Evolutionary conservation across 2,113 vertebrate genomes (phyloP).

Genomic region (Scolopax mira): DNA sequence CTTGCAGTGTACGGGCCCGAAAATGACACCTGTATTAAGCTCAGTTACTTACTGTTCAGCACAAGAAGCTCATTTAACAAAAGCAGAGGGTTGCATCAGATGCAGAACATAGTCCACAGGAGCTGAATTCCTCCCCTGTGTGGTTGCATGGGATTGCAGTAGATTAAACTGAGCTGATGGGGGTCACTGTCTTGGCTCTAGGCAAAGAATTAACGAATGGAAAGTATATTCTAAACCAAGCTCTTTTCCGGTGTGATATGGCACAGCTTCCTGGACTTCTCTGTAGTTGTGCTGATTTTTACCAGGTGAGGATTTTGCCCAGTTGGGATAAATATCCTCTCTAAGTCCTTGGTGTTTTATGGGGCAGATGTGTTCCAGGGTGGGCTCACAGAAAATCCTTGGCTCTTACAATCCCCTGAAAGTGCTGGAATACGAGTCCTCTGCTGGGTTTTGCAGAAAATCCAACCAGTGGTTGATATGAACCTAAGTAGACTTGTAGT

Average conservation of each 20-base stretch:
- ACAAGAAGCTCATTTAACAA: background rate
- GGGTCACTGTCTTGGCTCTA: background rate
- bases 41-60: background rate
- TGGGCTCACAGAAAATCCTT: background rate
- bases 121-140: background rate
- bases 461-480: background rate
- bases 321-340: background rate
- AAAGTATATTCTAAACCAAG: background rate
- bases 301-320: background rate
- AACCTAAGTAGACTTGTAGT: background rate
- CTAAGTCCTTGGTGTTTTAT: background rate
- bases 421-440: background rate
- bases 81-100: background rate
- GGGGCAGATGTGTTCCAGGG: background rate
- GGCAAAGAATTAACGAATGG: background rate
- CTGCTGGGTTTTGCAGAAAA: background rate
- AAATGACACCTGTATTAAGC: background rate
- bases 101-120: background rate
- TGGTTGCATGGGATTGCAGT: background rate
- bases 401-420: background rate
- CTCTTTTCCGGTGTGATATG: background rate
- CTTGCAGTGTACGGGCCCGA: background rate
- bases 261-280: background rate
- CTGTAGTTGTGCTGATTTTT: background rate
- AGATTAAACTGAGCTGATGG: background rate